Evolutionary conservation across 2,888 invertebrate species (phyloP), one percentile per base, ranked within the genome.

Genomic region (Apotomis capreana): DNA sequence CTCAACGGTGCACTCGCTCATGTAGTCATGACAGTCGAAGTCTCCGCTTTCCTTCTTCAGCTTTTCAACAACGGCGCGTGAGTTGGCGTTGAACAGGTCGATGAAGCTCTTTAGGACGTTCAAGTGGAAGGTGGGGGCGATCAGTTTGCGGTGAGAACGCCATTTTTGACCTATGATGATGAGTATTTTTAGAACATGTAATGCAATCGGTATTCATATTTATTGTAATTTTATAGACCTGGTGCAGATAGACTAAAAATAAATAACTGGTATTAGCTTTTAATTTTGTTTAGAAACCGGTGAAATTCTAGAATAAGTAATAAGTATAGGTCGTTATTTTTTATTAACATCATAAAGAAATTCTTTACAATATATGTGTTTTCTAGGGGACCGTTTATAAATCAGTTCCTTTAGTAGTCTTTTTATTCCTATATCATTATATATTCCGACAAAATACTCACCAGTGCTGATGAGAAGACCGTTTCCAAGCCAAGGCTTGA

Each of bases 61-160:
- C 83, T 95, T 96, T 72, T 95, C 94, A 4, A 97, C 96, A 5
- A 96, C 96, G 69, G 95, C 94, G 60, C 94, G 94, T 58, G 97
- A 97, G 90, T 97, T 97, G 75, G 96, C 96, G 84, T 97, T 97
- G 93, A 97, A 97, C 51, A 97, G 92, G 83, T 96, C 96, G 81
- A 97, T 96, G 92, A 97, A 97, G 79, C 96, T 96, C 93, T 97
- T 97, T 79, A 97, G 90, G 0, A 97, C 97, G 88, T 97, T 97
- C 88, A 97, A 93, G 84, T 97, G 97, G 95, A 97, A 97, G 76
- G 97, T 97, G 60, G 97, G 97, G 9, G 97, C 97, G 78, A 97
- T 97, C 78, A 97, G 91, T 91, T 97, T 97, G 79, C 97, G 95
- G 86, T 97, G 97, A 26, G 96, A 95, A 65, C 96, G 95, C 97